phyloP scores from a whole-genome alignment of 2,113 vertebrate genomes.

The Scatophagus argus region DNA sequence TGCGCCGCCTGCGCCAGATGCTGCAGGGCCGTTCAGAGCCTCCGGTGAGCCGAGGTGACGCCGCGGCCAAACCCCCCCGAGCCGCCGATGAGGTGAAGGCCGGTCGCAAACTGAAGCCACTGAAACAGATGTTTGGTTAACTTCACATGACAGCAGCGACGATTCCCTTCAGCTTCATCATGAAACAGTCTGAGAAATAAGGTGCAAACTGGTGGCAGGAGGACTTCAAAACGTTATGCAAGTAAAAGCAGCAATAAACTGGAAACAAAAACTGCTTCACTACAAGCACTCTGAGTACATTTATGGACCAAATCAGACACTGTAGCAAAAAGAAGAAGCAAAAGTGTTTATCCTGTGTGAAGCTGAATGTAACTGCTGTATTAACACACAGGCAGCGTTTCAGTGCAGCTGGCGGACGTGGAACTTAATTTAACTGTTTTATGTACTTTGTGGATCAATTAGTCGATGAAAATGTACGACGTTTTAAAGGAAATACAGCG shows the following conservation, averaged over 20 bases:
- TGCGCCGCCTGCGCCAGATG: conserved; percentile 72
- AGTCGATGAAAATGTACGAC: too few relatives aligned
- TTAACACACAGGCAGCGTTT: not conserved
- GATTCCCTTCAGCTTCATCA: conserved; percentile 25
- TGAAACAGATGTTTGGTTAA: conserved; percentile 76
- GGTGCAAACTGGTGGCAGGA: not conserved
- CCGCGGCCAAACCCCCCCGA: conserved; percentile 74
- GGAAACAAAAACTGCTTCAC: not conserved
- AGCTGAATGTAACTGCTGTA: too few relatives aligned
- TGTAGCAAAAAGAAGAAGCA: too few relatives aligned
- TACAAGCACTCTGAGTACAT: not conserved
- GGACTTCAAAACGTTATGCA: not conserved
- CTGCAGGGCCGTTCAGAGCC: conserved; percentile 51
- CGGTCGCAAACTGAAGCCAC: conserved; percentile 35
- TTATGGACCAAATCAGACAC: not conserved
- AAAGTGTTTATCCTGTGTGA: not conserved
- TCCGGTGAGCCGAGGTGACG: conserved; percentile 68
- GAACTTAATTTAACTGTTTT: not conserved
- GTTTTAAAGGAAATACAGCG: too few relatives aligned
- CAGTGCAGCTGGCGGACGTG: not conserved
- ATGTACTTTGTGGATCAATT: too few relatives aligned
- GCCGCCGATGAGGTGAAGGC: conserved; percentile 52
- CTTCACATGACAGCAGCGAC: conserved; percentile 59
- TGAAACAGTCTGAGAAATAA: not conserved
- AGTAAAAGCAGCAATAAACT: not conserved